Base-by-base conservation (phyloP, 2,113 vertebrate species). In the Notechis scutatus region DNA sequence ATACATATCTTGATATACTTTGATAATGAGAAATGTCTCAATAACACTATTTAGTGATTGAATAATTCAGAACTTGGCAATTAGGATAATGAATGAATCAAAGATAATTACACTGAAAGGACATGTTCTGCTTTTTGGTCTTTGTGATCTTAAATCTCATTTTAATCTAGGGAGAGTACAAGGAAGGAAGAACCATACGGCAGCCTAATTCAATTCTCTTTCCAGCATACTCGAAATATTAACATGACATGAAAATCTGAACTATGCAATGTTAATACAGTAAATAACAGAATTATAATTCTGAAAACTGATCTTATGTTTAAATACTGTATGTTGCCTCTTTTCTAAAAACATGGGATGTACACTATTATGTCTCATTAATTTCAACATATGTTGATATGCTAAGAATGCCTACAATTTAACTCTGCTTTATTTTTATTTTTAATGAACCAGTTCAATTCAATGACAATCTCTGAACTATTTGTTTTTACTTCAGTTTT, bases 61-160 rank as follows among this genome's bases (percentile, higher is more conserved):
- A 88, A 23, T 3, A 57, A 45, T 39, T 85, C 86, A 50, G 52
- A 88, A 90, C 59, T 55, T 55, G 23, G 52, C 85, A 87, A 87
- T 47, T 81, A 92, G 29, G 50, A 42, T 74, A 81, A 47, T 56
- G 21, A 93, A 55, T 52, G 91, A 93, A 93, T 93, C 90, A 91
- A 64, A 86, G 59, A 87, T 87, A 91, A 87, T 64, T 90, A 87
- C 88, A 91, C 26, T 34, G 45, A 91, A 93, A 93, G 34, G 90
- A 24, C 52, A 81, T 39, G 50, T n/a, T 87, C 50, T 42, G 26
- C 50, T 14, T 39, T 39, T 88, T 57, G 52, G 42, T 91, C 14
- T n/a, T 91, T 91, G 29, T 91, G 90, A 34, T 69, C 29, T 69
- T 29, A 88, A 24, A 39, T 52, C 54, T 47, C 26, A 34, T 57